Conservation (phyloP, 2,888 invertebrate genomes). For the Dicyrtomina minuta region DNA sequence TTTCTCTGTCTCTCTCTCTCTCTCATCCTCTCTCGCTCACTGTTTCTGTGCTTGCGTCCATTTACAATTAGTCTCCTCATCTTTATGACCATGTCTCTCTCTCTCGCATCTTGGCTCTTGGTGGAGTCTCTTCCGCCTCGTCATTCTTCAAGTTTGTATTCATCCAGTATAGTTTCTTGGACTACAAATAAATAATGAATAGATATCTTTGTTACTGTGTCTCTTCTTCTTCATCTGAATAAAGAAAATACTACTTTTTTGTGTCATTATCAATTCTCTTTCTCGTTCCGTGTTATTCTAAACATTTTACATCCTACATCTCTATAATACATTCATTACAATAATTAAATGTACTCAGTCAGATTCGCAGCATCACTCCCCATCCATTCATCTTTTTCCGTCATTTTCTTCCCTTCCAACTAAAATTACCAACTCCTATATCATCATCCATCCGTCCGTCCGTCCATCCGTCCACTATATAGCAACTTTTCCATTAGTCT, state of each 20-base stretch:
- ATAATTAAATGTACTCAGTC: too few relatives aligned
- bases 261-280: neutral
- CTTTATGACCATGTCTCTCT: neutral
- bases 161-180: neutral
- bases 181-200: neutral
- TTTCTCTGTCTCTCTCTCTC: neutral
- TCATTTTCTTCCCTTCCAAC: neutral
- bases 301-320: too few relatives aligned
- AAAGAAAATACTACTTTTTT: neutral
- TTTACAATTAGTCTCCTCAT: neutral
- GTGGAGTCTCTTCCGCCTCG: constrained; percentile 14
- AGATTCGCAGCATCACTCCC: neutral
- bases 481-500: neutral
- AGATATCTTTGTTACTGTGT: constrained; percentile 11
- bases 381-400: neutral
- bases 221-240: neutral
- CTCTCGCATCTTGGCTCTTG: neutral
- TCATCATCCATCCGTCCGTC: too few relatives aligned
- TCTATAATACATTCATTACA: too few relatives aligned
- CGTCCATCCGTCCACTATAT: neutral
- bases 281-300: neutral
- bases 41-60: neutral
- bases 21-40: neutral
- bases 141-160: neutral
- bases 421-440: neutral